phyloP scores from a whole-genome alignment of 2,888 invertebrate genomes.

The Elysia crispata region DNA sequence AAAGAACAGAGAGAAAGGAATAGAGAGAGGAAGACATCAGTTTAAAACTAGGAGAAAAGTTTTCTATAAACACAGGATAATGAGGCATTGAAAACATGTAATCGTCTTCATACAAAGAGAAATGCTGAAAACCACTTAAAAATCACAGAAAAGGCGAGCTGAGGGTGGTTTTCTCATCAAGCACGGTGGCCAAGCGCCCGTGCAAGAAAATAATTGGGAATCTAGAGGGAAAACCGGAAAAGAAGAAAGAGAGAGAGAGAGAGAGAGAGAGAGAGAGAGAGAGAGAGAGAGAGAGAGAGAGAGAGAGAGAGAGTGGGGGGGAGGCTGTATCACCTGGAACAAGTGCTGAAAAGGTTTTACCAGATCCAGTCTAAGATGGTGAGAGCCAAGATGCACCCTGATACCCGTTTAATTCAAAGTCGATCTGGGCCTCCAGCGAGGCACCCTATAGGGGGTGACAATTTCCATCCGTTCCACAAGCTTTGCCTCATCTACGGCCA shows the following conservation, averaged over 20 bases:
- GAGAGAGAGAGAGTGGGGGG: neutral
- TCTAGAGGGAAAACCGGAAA: neutral
- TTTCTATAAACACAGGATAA: no score
- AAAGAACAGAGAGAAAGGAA: conserved; percentile 11
- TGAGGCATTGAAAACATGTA: conserved; percentile 9
- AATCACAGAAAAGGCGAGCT: neutral
- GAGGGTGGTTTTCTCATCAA: neutral
- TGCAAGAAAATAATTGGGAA: neutral
- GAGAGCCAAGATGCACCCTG: no score
- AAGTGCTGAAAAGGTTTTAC: no score
- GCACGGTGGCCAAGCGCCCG: neutral
- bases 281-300: neutral
- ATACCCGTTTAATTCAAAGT: no score
- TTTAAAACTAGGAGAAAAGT: neutral
- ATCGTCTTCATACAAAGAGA: conserved; percentile 6
- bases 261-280: neutral
- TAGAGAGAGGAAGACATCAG: neutral
- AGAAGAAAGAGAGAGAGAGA: neutral
- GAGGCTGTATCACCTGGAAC: no score
- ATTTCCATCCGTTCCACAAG: no score
- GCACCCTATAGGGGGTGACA: no score
- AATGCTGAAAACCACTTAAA: conserved; percentile 2
- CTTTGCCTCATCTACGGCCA: no score
- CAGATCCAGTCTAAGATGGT: no score
- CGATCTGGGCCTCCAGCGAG: no score